Conservation (phyloP, 2,888 invertebrate genomes). For the Trypoxylon attenuatum region DNA sequence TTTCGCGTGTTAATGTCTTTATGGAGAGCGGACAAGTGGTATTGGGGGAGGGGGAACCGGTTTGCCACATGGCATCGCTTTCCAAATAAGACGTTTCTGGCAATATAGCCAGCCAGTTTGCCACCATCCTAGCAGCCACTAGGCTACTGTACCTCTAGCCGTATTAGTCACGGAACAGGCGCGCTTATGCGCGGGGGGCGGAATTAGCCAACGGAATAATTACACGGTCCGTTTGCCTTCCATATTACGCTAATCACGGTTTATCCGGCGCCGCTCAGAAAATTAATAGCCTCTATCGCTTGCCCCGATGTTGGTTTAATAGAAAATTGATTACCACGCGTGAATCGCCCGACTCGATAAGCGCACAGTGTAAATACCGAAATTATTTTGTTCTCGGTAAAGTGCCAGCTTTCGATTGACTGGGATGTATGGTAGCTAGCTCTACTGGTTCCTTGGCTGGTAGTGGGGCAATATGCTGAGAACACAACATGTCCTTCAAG, state of each 20-base stretch:
- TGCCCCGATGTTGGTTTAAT: constrained; percentile 13
- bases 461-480: too few species aligned
- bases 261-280: constrained; percentile 4
- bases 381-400: too few species aligned
- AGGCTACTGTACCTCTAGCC: constrained; percentile 23
- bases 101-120: not conserved
- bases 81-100: constrained; percentile 33
- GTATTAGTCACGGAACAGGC: constrained; percentile 1
- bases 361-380: too few species aligned
- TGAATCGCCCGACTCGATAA: not conserved
- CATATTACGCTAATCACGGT: constrained; percentile 30
- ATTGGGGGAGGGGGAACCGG: constrained; percentile 44
- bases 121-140: not conserved
- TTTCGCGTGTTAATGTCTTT: constrained; percentile 67
- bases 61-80: constrained; percentile 45
- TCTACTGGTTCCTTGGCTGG: too few species aligned
- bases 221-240: constrained; percentile 37
- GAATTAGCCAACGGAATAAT: constrained; percentile 44
- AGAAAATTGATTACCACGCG: not conserved
- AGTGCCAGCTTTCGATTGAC: too few species aligned
- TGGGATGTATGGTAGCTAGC: too few species aligned
- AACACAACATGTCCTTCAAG: too few species aligned
- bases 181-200: constrained; percentile 7
- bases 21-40: constrained; percentile 44
- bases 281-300: constrained; percentile 33